Percentiles rank a stretch among this genome's conserved stretches.
Evolutionary conservation across 2,888 invertebrate species (phyloP).

Genomic region (Heliconius ismenius): DNA sequence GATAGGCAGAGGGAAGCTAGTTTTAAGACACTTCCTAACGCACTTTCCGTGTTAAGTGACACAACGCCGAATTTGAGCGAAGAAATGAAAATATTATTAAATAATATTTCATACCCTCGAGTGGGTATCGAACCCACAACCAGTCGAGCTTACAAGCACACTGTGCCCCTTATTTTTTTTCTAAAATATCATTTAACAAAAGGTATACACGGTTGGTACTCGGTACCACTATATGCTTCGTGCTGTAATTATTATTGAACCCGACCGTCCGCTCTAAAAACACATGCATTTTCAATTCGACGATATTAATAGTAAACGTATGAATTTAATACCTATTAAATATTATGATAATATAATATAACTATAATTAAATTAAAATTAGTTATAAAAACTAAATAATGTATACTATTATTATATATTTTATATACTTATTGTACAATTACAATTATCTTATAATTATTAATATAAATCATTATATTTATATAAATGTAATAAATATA

Average conservation of each 20-base stretch:
- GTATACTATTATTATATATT: neutral
- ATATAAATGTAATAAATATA: conserved; percentile 5
- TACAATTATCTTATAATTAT: neutral
- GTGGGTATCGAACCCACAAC: too few relatives aligned
- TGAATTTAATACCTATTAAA: too few relatives aligned
- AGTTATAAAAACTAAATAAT: neutral
- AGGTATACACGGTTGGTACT: conserved; percentile 22
- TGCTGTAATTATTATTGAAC: conserved; percentile 37
- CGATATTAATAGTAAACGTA: neutral
- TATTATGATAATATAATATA: neutral
- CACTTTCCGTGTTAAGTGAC: too few relatives aligned
- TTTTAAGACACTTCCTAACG: too few relatives aligned
- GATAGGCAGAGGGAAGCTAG: too few relatives aligned
- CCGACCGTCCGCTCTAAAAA: conserved; percentile 10
- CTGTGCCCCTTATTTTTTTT: neutral
- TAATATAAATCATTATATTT: neutral
- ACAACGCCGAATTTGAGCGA: too few relatives aligned
- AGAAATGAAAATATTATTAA: too few relatives aligned
- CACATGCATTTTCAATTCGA: neutral
- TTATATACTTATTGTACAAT: neutral
- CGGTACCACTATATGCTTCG: conserved; percentile 26
- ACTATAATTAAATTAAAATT: neutral
- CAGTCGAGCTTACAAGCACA: too few relatives aligned
- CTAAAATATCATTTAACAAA: conserved; percentile 22
- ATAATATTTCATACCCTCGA: too few relatives aligned